Evolutionary conservation across 2,113 vertebrate species (phyloP).

Genomic region (Syrrhaptes paradoxus): DNA sequence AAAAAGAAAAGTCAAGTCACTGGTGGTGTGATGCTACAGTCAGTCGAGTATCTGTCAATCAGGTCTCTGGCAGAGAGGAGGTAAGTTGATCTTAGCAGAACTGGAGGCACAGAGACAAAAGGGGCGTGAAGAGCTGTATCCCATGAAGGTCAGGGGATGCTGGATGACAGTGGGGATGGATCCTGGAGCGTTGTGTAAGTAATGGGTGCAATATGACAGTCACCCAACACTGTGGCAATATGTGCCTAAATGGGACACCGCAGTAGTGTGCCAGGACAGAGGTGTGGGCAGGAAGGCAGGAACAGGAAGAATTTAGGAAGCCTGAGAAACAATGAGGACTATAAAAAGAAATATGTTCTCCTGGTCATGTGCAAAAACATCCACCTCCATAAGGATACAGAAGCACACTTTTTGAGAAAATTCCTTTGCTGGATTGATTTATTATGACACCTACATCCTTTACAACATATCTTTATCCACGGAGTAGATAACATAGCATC

Average conservation of each 20-base stretch:
- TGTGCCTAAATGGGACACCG: accelerated
- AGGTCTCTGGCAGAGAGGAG: not conserved
- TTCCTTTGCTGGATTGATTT: not conserved
- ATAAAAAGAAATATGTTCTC: not conserved
- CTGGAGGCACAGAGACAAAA: not conserved
- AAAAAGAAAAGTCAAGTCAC: not conserved
- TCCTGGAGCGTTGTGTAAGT: not conserved
- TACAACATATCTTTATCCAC: not conserved
- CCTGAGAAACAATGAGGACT: not conserved
- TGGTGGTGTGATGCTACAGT: not conserved
- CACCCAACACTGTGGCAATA: not conserved
- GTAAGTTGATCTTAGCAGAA: not conserved
- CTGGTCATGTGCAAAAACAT: not conserved
- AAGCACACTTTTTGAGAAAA: not conserved
- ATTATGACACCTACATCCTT: not conserved
- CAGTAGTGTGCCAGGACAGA: not conserved
- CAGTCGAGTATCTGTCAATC: not conserved
- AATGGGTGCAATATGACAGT: not conserved
- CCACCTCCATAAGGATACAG: not conserved
- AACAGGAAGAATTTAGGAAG: not conserved
- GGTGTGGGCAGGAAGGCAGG: not conserved
- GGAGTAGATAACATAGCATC: not conserved
- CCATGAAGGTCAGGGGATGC: not conserved
- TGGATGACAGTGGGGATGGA: not conserved
- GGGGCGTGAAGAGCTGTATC: not conserved